Evolutionary conservation across 1,140 invertebrate genomes (phyloP).

Genomic region (Caenorhabditis remanei): DNA sequence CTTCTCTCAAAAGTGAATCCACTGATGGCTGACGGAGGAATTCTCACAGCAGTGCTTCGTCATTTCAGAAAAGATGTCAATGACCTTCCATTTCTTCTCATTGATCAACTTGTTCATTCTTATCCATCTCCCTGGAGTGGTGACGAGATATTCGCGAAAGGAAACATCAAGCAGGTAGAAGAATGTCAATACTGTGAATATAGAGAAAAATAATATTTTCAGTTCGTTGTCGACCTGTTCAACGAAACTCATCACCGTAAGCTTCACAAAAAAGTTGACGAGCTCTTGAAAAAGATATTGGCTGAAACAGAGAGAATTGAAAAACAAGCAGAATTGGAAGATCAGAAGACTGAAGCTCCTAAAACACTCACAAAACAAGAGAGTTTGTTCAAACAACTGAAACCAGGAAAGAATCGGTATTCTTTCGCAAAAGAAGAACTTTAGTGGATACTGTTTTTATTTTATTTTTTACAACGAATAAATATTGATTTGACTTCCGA

Average conservation of each 20-base stretch:
- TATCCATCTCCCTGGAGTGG: constrained; percentile 3
- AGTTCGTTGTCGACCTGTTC: constrained; percentile 33
- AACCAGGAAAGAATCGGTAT: background rate
- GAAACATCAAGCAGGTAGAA: constrained; percentile 17
- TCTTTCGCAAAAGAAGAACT: constrained; percentile 4
- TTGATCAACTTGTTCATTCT: constrained; percentile 37
- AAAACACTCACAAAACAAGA: background rate
- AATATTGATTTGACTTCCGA: constrained; percentile 21
- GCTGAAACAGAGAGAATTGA: background rate
- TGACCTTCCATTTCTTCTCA: constrained; percentile 21
- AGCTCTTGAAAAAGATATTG: background rate
- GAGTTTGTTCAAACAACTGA: constrained; percentile 25
- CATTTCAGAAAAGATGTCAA: background rate
- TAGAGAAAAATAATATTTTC: background rate
- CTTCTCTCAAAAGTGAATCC: background rate
- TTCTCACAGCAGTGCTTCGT: background rate
- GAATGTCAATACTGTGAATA: background rate
- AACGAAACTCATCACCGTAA: constrained; percentile 16
- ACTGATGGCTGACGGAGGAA: background rate
- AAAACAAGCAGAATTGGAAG: background rate
- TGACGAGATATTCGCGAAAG: constrained; percentile 8
- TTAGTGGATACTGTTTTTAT: background rate
- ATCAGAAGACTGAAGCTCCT: background rate
- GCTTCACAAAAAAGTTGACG: background rate
- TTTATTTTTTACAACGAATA: constrained; percentile 10